Conservation (phyloP, 2,113 vertebrate species). For the Mus spicilegus region DNA sequence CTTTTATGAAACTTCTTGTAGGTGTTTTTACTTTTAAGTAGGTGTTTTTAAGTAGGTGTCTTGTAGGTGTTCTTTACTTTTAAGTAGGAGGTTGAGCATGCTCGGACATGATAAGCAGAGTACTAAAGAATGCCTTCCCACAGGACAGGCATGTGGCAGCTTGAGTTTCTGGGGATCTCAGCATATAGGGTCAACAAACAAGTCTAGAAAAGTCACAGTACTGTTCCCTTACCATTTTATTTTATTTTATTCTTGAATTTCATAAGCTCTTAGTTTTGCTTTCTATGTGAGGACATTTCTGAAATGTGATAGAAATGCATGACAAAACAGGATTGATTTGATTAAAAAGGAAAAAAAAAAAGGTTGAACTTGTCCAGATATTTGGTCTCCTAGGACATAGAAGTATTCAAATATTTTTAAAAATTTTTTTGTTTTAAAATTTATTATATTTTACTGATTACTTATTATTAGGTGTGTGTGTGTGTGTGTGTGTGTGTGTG, state of each 20-base stretch:
- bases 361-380: conserved; percentile 6
- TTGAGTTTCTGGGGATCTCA: conserved; percentile 8
- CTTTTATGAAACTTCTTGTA: conserved; percentile 18
- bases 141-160: neutral
- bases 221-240: neutral
- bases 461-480: neutral
- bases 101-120: neutral
- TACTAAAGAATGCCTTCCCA: neutral
- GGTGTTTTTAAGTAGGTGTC: too few species aligned
- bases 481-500: neutral
- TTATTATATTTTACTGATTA: neutral
- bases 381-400: neutral
- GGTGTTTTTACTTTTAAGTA: neutral
- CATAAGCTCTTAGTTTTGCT: neutral
- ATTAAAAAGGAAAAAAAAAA: neutral
- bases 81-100: neutral
- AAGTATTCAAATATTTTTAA: neutral
- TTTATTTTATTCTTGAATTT: neutral
- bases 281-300: conserved; percentile 5
- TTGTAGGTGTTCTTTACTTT: neutral
- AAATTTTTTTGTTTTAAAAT: neutral
- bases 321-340: neutral
- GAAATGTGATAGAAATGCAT: conserved; percentile 25
- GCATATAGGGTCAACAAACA: neutral
- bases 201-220: neutral